phyloP scores from a whole-genome alignment of 2,888 invertebrate genomes.

The Agrochola litura region DNA sequence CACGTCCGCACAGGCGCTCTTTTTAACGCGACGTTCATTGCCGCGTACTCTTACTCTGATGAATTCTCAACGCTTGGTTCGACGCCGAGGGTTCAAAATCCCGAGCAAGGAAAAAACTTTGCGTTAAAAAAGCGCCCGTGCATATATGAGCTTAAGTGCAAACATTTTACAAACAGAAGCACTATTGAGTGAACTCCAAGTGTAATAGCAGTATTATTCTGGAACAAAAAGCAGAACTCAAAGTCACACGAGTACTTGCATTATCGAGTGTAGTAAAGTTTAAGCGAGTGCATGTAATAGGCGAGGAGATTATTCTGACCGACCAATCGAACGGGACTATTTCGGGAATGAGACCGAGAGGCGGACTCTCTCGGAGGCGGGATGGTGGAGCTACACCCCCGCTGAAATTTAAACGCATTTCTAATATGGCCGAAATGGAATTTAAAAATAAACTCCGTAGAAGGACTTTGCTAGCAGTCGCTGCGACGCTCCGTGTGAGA shows the following conservation, averaged over 20 bases:
- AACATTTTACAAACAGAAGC: constrained; percentile 17
- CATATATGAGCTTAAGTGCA: not conserved
- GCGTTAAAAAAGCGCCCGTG: too few species aligned
- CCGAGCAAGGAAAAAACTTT: too few species aligned
- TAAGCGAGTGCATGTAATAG: constrained; percentile 78
- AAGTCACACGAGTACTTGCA: constrained; percentile 36
- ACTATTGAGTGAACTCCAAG: constrained; percentile 16
- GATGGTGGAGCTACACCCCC: constrained; percentile 72
- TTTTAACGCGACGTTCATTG: too few species aligned
- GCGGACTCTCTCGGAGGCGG: constrained; percentile 81
- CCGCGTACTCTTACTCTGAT: too few species aligned
- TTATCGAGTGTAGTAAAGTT: constrained; percentile 66
- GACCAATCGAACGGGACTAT: constrained; percentile 84
- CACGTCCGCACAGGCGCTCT: too few species aligned
- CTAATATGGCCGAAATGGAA: constrained; percentile 71
- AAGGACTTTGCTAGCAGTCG: constrained; percentile 20
- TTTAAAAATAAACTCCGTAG: constrained; percentile 64
- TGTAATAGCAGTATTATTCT: constrained; percentile 44
- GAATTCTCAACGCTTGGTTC: too few species aligned
- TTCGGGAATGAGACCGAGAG: constrained; percentile 81
- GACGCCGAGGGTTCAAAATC: too few species aligned
- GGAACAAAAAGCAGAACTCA: constrained; percentile 31
- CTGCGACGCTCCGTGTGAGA: not conserved
- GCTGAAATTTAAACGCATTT: constrained; percentile 73
- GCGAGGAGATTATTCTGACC: constrained; percentile 78